These are phyloP conservation scores for Pinctada fucata DNA, from an alignment of 2,888 invertebrate species.

Conservation along the genomic window DNA sequence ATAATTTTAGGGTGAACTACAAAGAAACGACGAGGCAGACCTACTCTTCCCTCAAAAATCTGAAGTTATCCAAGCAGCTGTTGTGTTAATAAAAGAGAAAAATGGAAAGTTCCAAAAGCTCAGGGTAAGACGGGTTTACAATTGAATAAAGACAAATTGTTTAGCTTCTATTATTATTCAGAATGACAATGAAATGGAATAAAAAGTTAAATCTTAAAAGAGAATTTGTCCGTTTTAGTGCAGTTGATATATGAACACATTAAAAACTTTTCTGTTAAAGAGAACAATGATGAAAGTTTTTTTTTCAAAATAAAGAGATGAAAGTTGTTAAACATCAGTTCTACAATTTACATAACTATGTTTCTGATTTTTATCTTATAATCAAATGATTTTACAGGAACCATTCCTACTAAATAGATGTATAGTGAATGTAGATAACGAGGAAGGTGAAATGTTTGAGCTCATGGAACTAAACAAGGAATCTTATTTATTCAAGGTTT, in stretches of 20 bases:
- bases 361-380: too few species aligned
- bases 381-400: conserved; percentile 79
- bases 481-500: conserved; percentile 94
- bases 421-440: conserved; percentile 92
- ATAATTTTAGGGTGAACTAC: conserved; percentile 36
- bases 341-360: too few species aligned
- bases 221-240: too few species aligned
- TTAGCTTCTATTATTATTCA: neutral
- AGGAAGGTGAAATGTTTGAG: conserved; percentile 95
- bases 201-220: too few species aligned
- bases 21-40: conserved; percentile 28
- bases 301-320: too few species aligned
- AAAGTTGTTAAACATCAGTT: too few species aligned
- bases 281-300: too few species aligned
- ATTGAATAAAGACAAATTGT: neutral
- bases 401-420: conserved; percentile 94
- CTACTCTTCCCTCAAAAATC: conserved; percentile 68
- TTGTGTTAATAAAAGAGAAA: conserved; percentile 92
- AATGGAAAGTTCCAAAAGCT: conserved; percentile 90
- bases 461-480: conserved; percentile 95
- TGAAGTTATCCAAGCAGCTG: conserved; percentile 90
- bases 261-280: too few species aligned
- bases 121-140: conserved; percentile 79
- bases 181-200: too few species aligned
- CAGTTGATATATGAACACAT: too few species aligned